These are phyloP conservation scores for Allygus modestus DNA, from an alignment of 2,888 invertebrate genomes.

Conservation along the genomic window DNA sequence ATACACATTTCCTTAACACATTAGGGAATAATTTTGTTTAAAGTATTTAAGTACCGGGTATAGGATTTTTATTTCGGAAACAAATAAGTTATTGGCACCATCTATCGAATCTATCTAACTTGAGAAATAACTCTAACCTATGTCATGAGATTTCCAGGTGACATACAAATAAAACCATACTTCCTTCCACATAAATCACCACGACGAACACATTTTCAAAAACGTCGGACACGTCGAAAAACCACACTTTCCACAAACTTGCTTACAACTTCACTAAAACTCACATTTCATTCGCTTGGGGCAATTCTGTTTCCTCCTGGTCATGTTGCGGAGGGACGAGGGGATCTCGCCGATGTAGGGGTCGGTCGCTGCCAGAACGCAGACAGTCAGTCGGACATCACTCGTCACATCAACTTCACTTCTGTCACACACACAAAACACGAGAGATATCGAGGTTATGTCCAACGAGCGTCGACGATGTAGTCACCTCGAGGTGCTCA, in stretches of 20 bases:
- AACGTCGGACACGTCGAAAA: slow-evolving; percentile 10
- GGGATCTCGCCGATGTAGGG: not conserved
- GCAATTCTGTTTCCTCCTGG: slow-evolving; percentile 77
- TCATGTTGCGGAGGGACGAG: slow-evolving; percentile 72
- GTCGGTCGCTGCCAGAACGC: slow-evolving; percentile 40
- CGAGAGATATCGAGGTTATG: slow-evolving; percentile 7
- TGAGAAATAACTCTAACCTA: too few relatives aligned
- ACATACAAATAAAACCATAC: not conserved
- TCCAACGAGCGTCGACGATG: slow-evolving; percentile 24
- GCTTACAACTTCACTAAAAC: slow-evolving; percentile 62
- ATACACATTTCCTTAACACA: too few relatives aligned
- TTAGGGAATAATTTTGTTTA: too few relatives aligned
- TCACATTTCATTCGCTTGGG: slow-evolving; percentile 78
- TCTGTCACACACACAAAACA: slow-evolving; percentile 33
- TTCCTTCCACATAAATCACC: slow-evolving; percentile 2
- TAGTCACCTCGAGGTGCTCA: slow-evolving; percentile 7
- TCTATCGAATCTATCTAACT: too few relatives aligned
- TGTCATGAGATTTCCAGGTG: too few relatives aligned
- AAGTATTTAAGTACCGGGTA: too few relatives aligned
- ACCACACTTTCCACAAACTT: slow-evolving; percentile 13
- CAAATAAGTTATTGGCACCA: too few relatives aligned
- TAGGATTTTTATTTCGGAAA: too few relatives aligned
- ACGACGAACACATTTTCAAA: slow-evolving; percentile 10
- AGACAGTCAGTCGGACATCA: slow-evolving; percentile 31
- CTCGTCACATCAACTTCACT: not conserved